Percentiles rank a stretch among this genome's conserved stretches.
Evolutionary conservation across 2,113 vertebrate species (phyloP).

Genomic region (Indicator maculatus): DNA sequence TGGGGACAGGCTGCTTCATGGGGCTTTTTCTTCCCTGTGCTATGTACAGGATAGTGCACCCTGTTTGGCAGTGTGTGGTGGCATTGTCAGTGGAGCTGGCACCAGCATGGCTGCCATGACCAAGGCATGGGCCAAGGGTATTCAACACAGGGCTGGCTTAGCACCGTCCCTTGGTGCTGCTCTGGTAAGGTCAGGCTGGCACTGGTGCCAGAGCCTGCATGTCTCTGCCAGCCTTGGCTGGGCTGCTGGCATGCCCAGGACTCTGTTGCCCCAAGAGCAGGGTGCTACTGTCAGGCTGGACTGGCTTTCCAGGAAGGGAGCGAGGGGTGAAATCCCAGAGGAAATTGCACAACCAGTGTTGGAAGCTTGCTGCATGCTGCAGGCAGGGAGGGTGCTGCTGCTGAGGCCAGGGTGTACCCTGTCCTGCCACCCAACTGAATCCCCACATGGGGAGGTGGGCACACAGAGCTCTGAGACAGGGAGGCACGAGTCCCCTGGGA

Average conservation of each 20-base stretch:
- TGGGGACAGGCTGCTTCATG: too few species aligned
- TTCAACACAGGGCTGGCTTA: too few species aligned
- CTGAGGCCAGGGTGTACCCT: rapidly evolving
- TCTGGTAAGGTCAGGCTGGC: rapidly evolving
- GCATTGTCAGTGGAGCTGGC: not conserved
- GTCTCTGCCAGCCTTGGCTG: not conserved
- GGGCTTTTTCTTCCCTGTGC: not conserved
- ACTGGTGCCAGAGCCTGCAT: rapidly evolving
- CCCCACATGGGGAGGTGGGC: rapidly evolving
- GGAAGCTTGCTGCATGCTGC: not conserved
- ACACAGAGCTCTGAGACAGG: not conserved
- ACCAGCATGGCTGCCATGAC: rapidly evolving
- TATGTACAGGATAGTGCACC: too few species aligned
- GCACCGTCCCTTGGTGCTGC: rapidly evolving
- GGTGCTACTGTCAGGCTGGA: not conserved
- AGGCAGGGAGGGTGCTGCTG: not conserved
- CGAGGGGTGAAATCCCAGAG: not conserved
- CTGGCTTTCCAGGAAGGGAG: not conserved
- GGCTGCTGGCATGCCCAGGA: not conserved
- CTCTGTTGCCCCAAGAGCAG: not conserved
- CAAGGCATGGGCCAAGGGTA: rapidly evolving
- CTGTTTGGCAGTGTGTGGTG: not conserved
- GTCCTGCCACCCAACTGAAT: not conserved
- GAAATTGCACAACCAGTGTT: constrained; percentile 54
- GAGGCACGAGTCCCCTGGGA: rapidly evolving